phyloP scores from a whole-genome alignment of 2,888 invertebrate species.

The Herminia tarsipennalis region DNA sequence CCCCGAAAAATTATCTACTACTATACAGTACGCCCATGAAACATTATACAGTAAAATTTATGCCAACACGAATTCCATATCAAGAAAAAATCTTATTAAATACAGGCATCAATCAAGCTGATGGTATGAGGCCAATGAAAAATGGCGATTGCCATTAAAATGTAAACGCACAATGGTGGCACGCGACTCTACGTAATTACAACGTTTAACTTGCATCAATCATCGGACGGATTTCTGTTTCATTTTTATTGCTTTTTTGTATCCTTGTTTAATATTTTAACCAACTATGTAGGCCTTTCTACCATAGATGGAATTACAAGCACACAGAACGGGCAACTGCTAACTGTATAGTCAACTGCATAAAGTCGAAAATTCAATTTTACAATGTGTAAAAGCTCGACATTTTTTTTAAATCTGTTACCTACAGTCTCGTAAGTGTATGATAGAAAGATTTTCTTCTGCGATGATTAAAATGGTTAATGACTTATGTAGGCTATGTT shows the following conservation, averaged over 20 bases:
- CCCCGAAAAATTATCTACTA: too few relatives aligned
- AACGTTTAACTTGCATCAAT: conserved; percentile 73
- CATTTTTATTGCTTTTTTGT: conserved; percentile 34
- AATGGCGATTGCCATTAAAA: conserved; percentile 70
- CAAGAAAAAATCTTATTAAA: conserved; percentile 67
- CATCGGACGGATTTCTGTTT: conserved; percentile 47
- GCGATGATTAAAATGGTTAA: too few relatives aligned
- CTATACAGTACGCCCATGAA: too few relatives aligned
- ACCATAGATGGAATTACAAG: too few relatives aligned
- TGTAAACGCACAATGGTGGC: conserved; percentile 56
- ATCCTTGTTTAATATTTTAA: conserved; percentile 24
- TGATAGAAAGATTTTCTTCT: too few relatives aligned
- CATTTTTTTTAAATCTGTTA: too few relatives aligned
- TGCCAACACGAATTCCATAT: conserved; percentile 14
- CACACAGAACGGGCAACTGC: too few relatives aligned
- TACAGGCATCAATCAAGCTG: conserved; percentile 71
- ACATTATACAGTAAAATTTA: conserved; percentile 1
- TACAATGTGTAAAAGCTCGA: too few relatives aligned
- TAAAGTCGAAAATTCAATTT: too few relatives aligned
- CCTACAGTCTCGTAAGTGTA: too few relatives aligned
- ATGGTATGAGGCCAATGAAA: conserved; percentile 63
- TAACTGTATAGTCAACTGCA: too few relatives aligned
- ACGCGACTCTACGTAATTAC: conserved; percentile 69
- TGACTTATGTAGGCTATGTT: too few relatives aligned
- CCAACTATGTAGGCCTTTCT: conserved; percentile 1